Evolutionary conservation across 2,888 invertebrate species (phyloP).

Genomic region (Pyrgus malvae): DNA sequence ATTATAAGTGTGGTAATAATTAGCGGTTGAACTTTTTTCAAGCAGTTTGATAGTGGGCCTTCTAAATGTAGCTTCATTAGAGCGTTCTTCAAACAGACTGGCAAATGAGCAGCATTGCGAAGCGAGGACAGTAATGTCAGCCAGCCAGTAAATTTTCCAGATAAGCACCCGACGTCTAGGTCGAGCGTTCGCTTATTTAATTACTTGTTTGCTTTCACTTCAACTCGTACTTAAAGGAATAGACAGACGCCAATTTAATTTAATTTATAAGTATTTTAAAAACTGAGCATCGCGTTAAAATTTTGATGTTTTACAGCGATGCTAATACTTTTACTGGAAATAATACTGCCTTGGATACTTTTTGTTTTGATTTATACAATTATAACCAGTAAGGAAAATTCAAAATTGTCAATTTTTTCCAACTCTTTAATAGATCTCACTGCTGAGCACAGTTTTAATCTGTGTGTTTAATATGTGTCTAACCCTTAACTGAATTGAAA

Average conservation of each 20-base stretch:
- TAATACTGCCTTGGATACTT: background rate
- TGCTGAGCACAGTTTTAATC: no score
- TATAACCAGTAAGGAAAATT: no score
- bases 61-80: no score
- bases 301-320: background rate
- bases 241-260: conserved; percentile 36
- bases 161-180: conserved; percentile 70
- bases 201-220: conserved; percentile 71
- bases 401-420: no score
- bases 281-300: background rate
- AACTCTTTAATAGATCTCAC: no score
- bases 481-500: no score
- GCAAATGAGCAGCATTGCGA: conserved; percentile 70
- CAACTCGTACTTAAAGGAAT: conserved; percentile 54
- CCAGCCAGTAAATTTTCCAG: conserved; percentile 74
- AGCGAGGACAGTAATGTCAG: conserved; percentile 74
- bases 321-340: background rate
- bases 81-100: no score
- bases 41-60: no score
- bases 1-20: no score
- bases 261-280: conserved; percentile 6
- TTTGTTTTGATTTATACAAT: no score
- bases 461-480: no score
- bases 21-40: no score
- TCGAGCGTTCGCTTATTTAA: conserved; percentile 67